These are phyloP conservation scores for Acanthaster planci DNA, from an alignment of 35 echinoderm and acorn worm genomes.

Conservation along the genomic window DNA sequence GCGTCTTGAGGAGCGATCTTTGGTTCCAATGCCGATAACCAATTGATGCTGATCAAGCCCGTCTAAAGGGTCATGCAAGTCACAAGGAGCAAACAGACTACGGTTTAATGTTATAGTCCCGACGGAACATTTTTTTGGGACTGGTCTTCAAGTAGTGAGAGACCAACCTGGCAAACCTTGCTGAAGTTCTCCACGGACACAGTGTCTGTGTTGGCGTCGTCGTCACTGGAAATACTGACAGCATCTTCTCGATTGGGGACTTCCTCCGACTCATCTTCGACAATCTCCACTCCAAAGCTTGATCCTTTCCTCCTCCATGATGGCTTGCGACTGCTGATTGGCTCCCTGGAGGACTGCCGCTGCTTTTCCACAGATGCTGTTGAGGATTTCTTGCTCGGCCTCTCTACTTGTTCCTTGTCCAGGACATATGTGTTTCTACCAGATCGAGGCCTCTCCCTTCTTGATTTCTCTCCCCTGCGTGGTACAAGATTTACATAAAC, in stretches of 20 bases:
- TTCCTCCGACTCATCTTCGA: conserved; percentile 29
- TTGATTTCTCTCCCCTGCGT: neutral
- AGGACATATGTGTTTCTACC: too few species aligned
- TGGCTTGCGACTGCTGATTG: neutral
- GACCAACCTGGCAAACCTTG: conserved; percentile 29
- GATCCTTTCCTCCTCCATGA: neutral
- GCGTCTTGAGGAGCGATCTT: too few species aligned
- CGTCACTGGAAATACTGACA: neutral
- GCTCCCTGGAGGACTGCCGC: neutral
- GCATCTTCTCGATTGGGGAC: neutral
- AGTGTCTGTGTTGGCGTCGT: neutral
- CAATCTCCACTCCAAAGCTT: conserved; percentile 21
- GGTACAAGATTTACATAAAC: too few species aligned
- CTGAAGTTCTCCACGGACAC: conserved; percentile 40
- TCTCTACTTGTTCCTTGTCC: too few species aligned
- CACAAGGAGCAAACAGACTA: too few species aligned
- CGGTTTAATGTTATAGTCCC: too few species aligned
- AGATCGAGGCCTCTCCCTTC: neutral
- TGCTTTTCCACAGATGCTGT: neutral
- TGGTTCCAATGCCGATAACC: too few species aligned
- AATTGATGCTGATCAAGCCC: too few species aligned
- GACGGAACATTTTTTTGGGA: too few species aligned
- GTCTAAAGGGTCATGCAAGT: too few species aligned
- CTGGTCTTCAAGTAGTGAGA: too few species aligned
- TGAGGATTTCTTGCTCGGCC: neutral